Evolutionary conservation across 2,797 vertebrate species (phyloP).

Genomic region (Dipus sagitta): DNA sequence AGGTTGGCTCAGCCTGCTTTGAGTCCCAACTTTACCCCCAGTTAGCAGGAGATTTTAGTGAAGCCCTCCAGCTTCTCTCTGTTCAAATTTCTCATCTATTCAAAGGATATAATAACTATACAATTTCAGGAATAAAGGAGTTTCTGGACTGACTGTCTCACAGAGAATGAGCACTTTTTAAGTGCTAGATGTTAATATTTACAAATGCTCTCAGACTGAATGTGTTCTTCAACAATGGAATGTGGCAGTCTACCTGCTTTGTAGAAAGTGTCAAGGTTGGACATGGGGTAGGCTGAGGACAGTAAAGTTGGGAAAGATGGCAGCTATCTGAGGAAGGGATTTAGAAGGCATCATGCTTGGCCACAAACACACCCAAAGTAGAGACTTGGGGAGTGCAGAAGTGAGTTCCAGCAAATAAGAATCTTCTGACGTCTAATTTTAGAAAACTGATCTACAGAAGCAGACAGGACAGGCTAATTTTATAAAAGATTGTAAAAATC

Average conservation of each 20-base stretch:
- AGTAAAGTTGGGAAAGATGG: neutral
- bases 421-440: constrained; percentile 47
- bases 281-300: neutral
- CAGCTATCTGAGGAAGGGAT: neutral
- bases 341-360: neutral
- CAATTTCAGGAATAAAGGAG: neutral
- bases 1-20: neutral
- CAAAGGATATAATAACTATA: neutral
- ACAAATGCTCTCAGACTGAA: neutral
- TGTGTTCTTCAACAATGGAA: neutral
- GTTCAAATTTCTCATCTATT: neutral
- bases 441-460: constrained; percentile 34
- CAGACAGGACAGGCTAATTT: constrained; percentile 23
- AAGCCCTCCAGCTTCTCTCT: neutral
- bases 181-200: neutral
- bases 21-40: neutral
- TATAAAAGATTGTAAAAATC: constrained; percentile 52
- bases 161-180: neutral
- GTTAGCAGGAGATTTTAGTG: neutral
- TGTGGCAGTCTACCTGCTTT: neutral
- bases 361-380: constrained; percentile 22
- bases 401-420: constrained; percentile 3
- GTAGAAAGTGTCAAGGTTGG: neutral
- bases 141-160: neutral
- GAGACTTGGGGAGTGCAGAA: neutral